Conservation (phyloP, 2,797 vertebrate species). For the Acanthurus tractus region DNA sequence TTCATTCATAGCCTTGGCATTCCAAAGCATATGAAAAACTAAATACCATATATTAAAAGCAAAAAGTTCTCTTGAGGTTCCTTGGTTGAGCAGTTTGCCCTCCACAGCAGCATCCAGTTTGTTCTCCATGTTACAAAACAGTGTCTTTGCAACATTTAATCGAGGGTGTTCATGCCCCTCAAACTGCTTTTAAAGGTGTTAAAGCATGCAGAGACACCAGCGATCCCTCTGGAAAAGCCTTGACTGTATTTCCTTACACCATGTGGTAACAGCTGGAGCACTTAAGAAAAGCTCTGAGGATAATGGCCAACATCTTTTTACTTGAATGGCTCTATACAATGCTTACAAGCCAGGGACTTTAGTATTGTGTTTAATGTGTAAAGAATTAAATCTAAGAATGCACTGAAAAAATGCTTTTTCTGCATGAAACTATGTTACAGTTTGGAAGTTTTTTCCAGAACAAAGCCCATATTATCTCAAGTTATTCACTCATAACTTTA, state of each 20-base stretch:
- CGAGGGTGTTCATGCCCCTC: conserved; percentile 16
- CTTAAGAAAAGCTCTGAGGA: conserved; percentile 36
- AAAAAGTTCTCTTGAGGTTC: conserved; percentile 26
- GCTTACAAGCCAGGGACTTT: conserved; percentile 18
- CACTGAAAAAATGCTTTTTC: not conserved
- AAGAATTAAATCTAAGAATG: not conserved
- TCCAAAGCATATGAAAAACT: conserved; percentile 1
- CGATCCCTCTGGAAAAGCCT: conserved; percentile 42
- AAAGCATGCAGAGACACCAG: conserved; percentile 56
- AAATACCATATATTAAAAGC: not conserved
- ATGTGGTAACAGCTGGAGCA: conserved; percentile 54
- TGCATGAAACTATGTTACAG: not conserved
- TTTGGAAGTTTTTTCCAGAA: not conserved
- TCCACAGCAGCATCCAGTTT: conserved; percentile 25
- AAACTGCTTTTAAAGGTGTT: conserved; percentile 67
- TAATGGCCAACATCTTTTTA: conserved; percentile 35
- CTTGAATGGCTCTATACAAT: conserved; percentile 21
- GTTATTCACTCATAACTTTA: not conserved
- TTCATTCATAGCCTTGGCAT: not conserved
- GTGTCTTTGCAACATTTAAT: conserved; percentile 55
- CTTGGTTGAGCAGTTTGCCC: conserved; percentile 26
- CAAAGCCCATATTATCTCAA: not conserved
- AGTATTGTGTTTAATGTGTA: not conserved
- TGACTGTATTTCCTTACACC: conserved; percentile 51
- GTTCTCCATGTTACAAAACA: conserved; percentile 41